Evolutionary conservation across 2,888 invertebrate species (phyloP).

Genomic region (Epiblema foenella): DNA sequence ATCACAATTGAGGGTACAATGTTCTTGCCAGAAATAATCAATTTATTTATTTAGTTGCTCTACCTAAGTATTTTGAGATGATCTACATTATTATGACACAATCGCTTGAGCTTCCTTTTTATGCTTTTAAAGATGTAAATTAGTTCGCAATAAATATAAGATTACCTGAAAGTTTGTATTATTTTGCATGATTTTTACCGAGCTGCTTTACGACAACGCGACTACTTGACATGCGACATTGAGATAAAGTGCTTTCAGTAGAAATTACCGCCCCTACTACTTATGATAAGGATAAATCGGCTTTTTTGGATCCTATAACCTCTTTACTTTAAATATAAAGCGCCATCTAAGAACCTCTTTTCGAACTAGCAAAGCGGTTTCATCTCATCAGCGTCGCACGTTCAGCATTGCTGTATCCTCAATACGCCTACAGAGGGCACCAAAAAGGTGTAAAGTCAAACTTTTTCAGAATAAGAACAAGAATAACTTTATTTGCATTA

Average conservation of each 20-base stretch:
- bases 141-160: background rate
- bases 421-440: constrained; percentile 3
- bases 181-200: background rate
- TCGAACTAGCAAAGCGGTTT: background rate
- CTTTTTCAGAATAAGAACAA: too few species aligned
- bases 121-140: background rate
- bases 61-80: background rate
- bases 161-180: background rate
- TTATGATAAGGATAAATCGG: too few species aligned
- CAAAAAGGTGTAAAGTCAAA: background rate
- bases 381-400: background rate
- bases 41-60: background rate
- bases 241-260: too few species aligned
- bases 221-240: too few species aligned
- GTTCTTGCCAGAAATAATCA: constrained; percentile 14
- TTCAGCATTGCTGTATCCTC: background rate
- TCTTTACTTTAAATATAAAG: background rate
- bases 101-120: background rate
- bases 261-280: too few species aligned
- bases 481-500: too few species aligned
- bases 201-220: too few species aligned
- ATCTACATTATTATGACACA: too few species aligned
- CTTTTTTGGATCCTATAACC: too few species aligned
- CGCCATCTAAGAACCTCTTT: constrained; percentile 1
- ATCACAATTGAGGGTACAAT: background rate